Conservation (phyloP, 1,140 invertebrate genomes). For the Solenopsis fugax region DNA sequence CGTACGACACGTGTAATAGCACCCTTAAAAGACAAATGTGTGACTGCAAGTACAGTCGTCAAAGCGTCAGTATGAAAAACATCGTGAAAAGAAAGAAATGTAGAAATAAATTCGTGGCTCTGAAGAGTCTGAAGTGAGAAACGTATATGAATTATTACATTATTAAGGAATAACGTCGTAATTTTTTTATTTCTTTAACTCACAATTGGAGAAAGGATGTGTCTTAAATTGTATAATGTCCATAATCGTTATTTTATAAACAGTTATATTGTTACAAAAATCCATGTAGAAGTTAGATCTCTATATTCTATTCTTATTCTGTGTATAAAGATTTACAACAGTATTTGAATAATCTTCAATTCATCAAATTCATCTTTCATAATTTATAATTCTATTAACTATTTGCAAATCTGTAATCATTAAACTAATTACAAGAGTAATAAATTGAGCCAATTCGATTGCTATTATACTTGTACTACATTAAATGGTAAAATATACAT, state of each 20-base stretch:
- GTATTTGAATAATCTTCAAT: background rate
- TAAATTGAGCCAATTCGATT: background rate
- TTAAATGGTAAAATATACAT: background rate
- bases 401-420: background rate
- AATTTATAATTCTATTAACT: background rate
- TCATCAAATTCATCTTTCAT: background rate
- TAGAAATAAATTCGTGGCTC: background rate
- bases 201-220: background rate
- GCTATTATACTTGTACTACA: background rate
- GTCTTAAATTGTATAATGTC: background rate
- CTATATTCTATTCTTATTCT: background rate
- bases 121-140: background rate
- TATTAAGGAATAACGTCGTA: background rate
- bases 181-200: background rate
- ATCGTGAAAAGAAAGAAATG: background rate
- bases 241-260: background rate
- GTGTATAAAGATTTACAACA: background rate
- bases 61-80: background rate
- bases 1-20: too few species aligned
- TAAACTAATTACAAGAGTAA: background rate
- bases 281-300: background rate
- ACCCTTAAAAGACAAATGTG: slow-evolving; percentile 11
- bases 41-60: background rate
- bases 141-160: slow-evolving; percentile 1
- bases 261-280: background rate